Evolutionary conservation across 2,113 vertebrate species (phyloP).

Genomic region (Ochotona curzoniae): DNA sequence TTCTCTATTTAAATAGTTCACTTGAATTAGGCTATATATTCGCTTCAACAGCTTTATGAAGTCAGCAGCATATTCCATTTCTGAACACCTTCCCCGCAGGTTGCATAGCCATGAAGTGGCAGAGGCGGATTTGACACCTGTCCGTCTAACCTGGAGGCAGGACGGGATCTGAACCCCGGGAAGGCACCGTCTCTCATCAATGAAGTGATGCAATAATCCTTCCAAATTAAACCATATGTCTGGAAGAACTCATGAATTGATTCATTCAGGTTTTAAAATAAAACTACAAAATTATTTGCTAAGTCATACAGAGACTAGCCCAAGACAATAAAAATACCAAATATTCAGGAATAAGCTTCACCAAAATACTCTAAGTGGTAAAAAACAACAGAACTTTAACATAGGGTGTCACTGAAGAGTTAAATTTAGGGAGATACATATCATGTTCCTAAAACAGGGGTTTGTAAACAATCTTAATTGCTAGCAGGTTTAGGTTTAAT

Average conservation of each 20-base stretch:
- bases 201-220: not conserved
- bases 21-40: not conserved
- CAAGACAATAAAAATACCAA: conserved; percentile 31
- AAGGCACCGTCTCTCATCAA: not conserved
- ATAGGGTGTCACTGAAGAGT: not conserved
- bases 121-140: not conserved
- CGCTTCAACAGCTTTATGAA: not conserved
- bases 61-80: not conserved
- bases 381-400: not conserved
- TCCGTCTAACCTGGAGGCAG: not conserved
- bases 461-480: not conserved
- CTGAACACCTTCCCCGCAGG: not conserved
- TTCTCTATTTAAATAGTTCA: not conserved
- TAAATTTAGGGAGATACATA: not conserved
- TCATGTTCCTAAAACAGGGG: not conserved
- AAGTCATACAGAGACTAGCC: not conserved
- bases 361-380: conserved; percentile 5
- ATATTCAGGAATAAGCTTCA: not conserved
- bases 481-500: not conserved
- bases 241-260: not conserved
- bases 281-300: not conserved
- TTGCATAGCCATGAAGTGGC: not conserved
- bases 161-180: not conserved
- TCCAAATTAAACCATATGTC: not conserved
- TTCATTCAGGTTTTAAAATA: not conserved